These are phyloP conservation scores for Pachymerium ferrugineum DNA, from an alignment of 2,888 invertebrate species.

Conservation along the genomic window DNA sequence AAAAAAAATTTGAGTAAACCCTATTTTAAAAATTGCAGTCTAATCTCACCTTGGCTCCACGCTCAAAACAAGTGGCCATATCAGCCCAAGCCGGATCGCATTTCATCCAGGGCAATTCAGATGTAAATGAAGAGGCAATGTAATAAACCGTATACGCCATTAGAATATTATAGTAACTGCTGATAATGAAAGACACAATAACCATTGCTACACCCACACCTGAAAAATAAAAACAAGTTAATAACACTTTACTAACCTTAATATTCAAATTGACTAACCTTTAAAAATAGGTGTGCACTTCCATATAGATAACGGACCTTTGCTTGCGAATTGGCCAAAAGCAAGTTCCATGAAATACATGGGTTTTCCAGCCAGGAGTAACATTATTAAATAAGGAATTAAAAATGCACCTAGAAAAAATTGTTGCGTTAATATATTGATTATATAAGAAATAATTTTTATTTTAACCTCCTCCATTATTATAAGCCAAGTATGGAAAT, in stretches of 20 bases:
- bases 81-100: slow-evolving; percentile 45
- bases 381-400: slow-evolving; percentile 66
- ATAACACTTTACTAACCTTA: not conserved
- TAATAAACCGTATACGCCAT: slow-evolving; percentile 45
- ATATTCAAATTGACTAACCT: slow-evolving; percentile 41
- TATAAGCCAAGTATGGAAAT: slow-evolving; percentile 18
- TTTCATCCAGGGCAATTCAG: slow-evolving; percentile 35
- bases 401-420: slow-evolving; percentile 63
- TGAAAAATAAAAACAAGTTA: slow-evolving; percentile 33
- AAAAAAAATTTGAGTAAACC: too few species aligned
- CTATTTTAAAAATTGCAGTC: too few species aligned
- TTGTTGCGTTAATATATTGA: not conserved
- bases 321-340: slow-evolving; percentile 49
- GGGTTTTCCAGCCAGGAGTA: slow-evolving; percentile 55
- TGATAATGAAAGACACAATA: slow-evolving; percentile 42
- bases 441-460: not conserved
- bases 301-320: slow-evolving; percentile 49
- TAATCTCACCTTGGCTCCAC: too few species aligned
- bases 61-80: slow-evolving; percentile 44
- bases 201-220: slow-evolving; percentile 45
- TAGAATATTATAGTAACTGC: slow-evolving; percentile 44
- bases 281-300: slow-evolving; percentile 48
- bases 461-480: slow-evolving; percentile 16
- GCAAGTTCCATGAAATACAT: slow-evolving; percentile 50
- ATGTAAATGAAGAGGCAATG: slow-evolving; percentile 43